phyloP scores from a whole-genome alignment of 2,797 vertebrate genomes.

The Zonotrichia albicollis region DNA sequence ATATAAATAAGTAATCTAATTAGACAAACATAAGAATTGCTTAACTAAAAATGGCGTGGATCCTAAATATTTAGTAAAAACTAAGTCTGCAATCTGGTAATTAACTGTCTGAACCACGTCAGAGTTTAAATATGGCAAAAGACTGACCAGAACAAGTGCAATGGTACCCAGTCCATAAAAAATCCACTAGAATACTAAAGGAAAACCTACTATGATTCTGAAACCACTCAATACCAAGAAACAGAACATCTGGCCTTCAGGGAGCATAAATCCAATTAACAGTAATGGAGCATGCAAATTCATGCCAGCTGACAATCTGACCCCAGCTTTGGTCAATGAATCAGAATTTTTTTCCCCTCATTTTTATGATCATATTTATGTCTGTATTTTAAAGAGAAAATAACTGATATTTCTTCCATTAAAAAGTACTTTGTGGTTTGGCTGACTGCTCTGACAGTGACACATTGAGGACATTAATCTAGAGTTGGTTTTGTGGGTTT shows the following conservation, averaged over 20 bases:
- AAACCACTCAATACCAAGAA: not conserved
- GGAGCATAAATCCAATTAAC: not conserved
- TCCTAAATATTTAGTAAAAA: not conserved
- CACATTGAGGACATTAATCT: not conserved
- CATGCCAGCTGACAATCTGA: not conserved
- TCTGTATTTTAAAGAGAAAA: not conserved
- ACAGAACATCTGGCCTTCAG: not conserved
- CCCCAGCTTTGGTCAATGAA: not conserved
- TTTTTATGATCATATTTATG: not conserved
- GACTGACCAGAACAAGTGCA: not conserved
- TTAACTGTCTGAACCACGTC: not conserved
- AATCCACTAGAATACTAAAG: rapidly evolving
- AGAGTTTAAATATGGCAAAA: not conserved
- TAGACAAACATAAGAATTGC: not conserved
- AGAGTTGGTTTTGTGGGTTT: not conserved
- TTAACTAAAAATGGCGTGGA: not conserved
- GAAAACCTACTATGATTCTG: not conserved
- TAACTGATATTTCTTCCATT: not conserved
- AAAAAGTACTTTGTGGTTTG: slow-evolving; percentile 7
- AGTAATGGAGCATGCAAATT: not conserved
- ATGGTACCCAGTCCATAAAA: not conserved
- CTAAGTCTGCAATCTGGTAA: not conserved
- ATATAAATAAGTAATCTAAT: not conserved
- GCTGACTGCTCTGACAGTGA: not conserved
- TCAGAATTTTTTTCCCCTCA: not conserved